Percentiles rank a stretch among this genome's conserved stretches.
Evolutionary conservation across 2,797 vertebrate genomes (phyloP).

Genomic region (Muraenolepis orangiensis): DNA sequence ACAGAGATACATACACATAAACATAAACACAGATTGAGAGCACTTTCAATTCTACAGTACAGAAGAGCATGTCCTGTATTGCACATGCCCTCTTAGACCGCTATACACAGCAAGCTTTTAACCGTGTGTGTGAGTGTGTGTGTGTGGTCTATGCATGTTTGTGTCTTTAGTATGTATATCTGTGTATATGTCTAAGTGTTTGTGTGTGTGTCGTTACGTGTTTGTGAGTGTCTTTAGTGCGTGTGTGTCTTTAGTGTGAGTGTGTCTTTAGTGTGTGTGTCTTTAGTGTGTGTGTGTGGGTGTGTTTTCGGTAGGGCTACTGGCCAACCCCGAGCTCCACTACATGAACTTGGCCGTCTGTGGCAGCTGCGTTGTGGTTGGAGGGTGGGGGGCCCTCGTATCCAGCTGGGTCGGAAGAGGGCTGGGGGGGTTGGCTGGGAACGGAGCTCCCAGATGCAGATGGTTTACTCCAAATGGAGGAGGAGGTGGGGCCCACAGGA

Average conservation of each 20-base stretch:
- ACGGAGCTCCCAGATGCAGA: slow-evolving; percentile 68
- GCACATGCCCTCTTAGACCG: too few relatives aligned
- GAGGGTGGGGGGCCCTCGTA: slow-evolving; percentile 67
- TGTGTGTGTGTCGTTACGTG: not conserved
- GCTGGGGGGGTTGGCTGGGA: slow-evolving; percentile 58
- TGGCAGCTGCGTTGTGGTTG: slow-evolving; percentile 72
- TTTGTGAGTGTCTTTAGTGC: too few relatives aligned
- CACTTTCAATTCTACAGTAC: not conserved
- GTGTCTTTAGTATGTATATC: slow-evolving; percentile 15
- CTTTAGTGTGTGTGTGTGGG: too few relatives aligned
- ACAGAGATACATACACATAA: not conserved
- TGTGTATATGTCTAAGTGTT: slow-evolving; percentile 24
- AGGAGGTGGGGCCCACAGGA: slow-evolving; percentile 65
- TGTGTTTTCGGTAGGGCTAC: slow-evolving; percentile 38
- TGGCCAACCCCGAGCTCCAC: slow-evolving; percentile 61
- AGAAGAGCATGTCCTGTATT: too few relatives aligned
- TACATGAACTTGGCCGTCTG: slow-evolving; percentile 72
- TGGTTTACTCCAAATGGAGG: slow-evolving; percentile 76
- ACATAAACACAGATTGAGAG: not conserved
- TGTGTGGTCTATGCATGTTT: too few relatives aligned
- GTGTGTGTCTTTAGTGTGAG: too few relatives aligned
- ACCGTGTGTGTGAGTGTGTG: slow-evolving; percentile 27
- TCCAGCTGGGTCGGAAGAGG: slow-evolving; percentile 72
- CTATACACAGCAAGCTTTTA: slow-evolving; percentile 24
- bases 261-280: too few relatives aligned